Percentiles rank a stretch among this genome's conserved stretches.
Evolutionary conservation across 2,797 vertebrate species (phyloP).

Genomic region (Liparis tanakae): DNA sequence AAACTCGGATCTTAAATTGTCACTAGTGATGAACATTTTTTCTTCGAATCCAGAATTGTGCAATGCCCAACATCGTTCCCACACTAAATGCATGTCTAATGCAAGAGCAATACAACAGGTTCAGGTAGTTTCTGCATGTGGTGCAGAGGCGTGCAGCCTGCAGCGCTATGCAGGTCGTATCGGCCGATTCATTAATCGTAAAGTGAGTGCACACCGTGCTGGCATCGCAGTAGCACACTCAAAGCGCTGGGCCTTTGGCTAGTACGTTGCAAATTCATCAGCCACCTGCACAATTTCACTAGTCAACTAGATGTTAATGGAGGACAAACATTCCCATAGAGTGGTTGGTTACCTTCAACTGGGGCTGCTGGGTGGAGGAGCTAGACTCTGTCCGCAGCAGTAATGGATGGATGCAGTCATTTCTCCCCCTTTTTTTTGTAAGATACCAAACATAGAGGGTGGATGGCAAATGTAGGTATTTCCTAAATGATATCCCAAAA

Average conservation of each 20-base stretch:
- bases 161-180: neutral
- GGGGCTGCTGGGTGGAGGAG: conserved; percentile 27
- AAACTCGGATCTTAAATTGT: neutral
- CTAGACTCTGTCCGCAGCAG: neutral
- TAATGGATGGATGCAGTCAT: conserved; percentile 1
- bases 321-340: conserved; percentile 16
- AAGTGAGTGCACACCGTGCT: neutral
- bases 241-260: neutral
- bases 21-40: neutral
- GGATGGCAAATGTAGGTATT: neutral
- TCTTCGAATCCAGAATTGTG: conserved; percentile 20
- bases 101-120: conserved; percentile 36
- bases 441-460: neutral
- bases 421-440: conserved; percentile 2
- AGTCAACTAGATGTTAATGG: conserved; percentile 13
- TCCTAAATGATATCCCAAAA: too few species aligned
- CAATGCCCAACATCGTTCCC: neutral
- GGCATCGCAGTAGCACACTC: neutral
- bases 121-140: conserved; percentile 24
- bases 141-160: neutral
- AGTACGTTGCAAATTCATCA: conserved; percentile 20
- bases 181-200: neutral
- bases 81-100: conserved; percentile 14
- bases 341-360: conserved; percentile 22
- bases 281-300: conserved; percentile 8